A percentile compares a stretch with the other conserved stretches of the same genome.
phyloP scores from a whole-genome alignment of 2,797 vertebrate genomes.

The Emys orbicularis region DNA sequence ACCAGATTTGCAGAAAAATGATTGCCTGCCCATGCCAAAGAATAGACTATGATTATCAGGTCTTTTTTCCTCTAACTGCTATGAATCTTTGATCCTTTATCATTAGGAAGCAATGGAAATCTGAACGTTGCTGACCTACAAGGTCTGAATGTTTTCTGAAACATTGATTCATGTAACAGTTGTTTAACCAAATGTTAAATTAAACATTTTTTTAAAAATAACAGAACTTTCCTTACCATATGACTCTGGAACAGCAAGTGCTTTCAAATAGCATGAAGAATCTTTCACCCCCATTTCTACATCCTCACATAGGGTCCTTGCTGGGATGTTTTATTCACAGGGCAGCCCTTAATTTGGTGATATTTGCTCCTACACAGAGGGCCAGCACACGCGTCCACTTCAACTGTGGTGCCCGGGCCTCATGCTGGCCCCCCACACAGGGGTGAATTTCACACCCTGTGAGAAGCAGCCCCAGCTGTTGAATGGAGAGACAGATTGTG shows the following conservation, averaged over 20 bases:
- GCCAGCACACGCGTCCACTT: background rate
- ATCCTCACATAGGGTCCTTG: background rate
- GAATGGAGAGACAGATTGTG: background rate
- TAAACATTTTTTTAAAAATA: constrained; percentile 1
- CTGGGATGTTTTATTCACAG: background rate
- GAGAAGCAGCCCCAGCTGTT: background rate
- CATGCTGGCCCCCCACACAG: background rate
- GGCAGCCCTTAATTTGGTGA: background rate
- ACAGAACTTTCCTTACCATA: background rate
- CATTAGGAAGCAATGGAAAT: background rate
- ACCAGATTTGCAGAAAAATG: background rate
- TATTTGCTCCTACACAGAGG: background rate
- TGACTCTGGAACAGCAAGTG: background rate
- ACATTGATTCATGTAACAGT: background rate
- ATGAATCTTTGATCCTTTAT: background rate
- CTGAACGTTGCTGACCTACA: background rate
- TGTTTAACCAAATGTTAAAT: constrained; percentile 17
- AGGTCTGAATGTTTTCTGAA: background rate
- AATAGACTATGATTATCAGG: background rate
- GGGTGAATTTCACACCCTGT: background rate
- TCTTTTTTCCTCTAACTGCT: background rate
- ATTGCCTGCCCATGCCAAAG: background rate
- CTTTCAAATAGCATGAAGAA: background rate
- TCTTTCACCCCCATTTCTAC: background rate
- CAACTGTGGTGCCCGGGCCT: background rate